These are phyloP conservation scores for Ischnura elegans DNA, from an alignment of 2,888 invertebrate genomes.

Conservation along the genomic window DNA sequence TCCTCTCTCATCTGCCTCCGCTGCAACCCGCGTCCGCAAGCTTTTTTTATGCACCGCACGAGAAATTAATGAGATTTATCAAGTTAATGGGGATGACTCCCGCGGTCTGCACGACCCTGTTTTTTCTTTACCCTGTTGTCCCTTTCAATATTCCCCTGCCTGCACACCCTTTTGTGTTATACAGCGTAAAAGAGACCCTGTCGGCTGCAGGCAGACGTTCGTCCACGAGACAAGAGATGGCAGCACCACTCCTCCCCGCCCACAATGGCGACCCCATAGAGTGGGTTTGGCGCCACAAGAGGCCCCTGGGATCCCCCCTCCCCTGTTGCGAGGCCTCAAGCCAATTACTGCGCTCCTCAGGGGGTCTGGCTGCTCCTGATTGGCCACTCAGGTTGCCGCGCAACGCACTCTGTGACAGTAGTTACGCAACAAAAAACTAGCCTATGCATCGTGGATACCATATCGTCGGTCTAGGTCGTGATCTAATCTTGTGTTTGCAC, in stretches of 20 bases:
- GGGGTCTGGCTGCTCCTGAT: slow-evolving; percentile 54
- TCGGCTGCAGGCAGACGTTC: background rate
- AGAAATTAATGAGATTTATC: slow-evolving; percentile 24
- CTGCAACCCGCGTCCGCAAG: background rate
- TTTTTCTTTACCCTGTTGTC: background rate
- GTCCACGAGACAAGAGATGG: background rate
- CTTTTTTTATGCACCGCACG: background rate
- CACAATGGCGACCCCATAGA: background rate
- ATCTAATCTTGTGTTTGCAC: too few relatives aligned
- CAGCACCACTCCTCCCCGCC: background rate
- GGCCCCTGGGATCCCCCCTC: background rate
- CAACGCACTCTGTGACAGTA: too few relatives aligned
- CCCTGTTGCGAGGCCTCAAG: background rate
- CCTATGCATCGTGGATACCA: too few relatives aligned
- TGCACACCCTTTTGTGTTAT: background rate
- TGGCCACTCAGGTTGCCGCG: too few relatives aligned
- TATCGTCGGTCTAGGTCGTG: too few relatives aligned
- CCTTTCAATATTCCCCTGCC: background rate
- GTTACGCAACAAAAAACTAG: too few relatives aligned
- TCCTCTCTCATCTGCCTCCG: too few relatives aligned
- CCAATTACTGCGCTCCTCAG: slow-evolving; percentile 55
- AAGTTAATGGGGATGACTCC: background rate
- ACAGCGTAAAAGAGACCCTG: background rate
- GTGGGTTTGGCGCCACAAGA: background rate
- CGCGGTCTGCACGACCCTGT: background rate